Conservation (phyloP, 2,888 invertebrate species). For the Nymphalis polychloros region DNA sequence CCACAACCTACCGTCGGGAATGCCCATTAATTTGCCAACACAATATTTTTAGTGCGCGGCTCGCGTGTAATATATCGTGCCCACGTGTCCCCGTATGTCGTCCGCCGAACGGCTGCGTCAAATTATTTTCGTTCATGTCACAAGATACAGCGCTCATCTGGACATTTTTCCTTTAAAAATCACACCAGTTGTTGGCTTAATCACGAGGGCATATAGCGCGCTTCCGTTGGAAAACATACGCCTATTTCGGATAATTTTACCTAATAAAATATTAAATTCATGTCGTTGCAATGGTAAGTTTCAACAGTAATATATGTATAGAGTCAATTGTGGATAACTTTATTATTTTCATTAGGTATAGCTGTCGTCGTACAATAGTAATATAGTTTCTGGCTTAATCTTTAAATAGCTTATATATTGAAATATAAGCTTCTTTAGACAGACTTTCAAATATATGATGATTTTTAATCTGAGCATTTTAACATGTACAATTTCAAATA, state of each 20-base stretch:
- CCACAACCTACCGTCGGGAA: conserved; percentile 79
- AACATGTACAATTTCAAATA: no score
- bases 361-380: no score
- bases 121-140: conserved; percentile 82
- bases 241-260: conserved; percentile 28
- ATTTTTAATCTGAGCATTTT: no score
- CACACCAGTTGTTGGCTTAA: conserved; percentile 71
- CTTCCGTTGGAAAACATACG: conserved; percentile 66
- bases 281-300: neutral
- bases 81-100: conserved; percentile 82
- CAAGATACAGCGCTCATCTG: conserved; percentile 81
- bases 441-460: no score
- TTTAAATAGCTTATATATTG: no score
- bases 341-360: no score
- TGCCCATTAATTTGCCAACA: conserved; percentile 83
- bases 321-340: neutral
- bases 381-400: no score
- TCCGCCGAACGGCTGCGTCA: conserved; percentile 79
- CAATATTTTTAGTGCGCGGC: conserved; percentile 82
- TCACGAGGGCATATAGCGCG: conserved; percentile 56
- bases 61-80: conserved; percentile 81
- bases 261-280: conserved; percentile 9
- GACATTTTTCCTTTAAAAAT: conserved; percentile 80
- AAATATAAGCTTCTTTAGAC: no score
- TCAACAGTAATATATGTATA: neutral